phyloP scores from a whole-genome alignment of 2,113 vertebrate species.

The Myotis lucifugus region DNA sequence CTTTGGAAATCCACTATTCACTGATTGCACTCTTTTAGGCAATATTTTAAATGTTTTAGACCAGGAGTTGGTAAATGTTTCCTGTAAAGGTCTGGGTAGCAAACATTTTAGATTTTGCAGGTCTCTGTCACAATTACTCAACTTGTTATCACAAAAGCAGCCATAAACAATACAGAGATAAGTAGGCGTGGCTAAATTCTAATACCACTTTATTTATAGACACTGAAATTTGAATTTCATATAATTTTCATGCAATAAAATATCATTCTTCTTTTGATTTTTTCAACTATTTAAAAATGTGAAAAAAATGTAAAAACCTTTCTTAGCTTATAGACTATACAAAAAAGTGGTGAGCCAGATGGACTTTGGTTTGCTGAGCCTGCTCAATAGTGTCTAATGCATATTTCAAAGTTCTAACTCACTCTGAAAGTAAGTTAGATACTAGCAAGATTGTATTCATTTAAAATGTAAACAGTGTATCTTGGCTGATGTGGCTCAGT shows the following conservation, averaged over 20 bases:
- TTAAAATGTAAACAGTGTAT: constrained; percentile 36
- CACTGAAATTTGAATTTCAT: constrained; percentile 21
- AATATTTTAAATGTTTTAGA: constrained; percentile 20
- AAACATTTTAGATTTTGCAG: not conserved
- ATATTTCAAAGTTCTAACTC: not conserved
- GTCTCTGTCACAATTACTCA: not conserved
- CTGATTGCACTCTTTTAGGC: constrained; percentile 30
- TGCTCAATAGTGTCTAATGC: not conserved
- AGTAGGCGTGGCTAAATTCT: not conserved
- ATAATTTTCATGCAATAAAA: not conserved
- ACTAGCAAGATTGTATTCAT: not conserved
- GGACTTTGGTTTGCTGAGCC: not conserved
- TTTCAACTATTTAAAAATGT: not conserved
- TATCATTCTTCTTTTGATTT: constrained; percentile 24
- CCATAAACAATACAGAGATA: constrained; percentile 4
- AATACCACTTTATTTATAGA: constrained; percentile 28
- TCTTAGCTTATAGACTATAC: not conserved
- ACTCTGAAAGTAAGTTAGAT: not conserved
- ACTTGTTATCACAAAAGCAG: not conserved
- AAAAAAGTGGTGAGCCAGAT: not conserved
- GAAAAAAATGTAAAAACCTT: not conserved
- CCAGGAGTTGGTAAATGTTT: constrained; percentile 22
- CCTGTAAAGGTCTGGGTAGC: not conserved
- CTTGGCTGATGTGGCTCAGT: no score
- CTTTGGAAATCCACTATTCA: constrained; percentile 48